Base-by-base conservation (phyloP, 2,113 vertebrate species). In the Ondatra zibethicus region DNA sequence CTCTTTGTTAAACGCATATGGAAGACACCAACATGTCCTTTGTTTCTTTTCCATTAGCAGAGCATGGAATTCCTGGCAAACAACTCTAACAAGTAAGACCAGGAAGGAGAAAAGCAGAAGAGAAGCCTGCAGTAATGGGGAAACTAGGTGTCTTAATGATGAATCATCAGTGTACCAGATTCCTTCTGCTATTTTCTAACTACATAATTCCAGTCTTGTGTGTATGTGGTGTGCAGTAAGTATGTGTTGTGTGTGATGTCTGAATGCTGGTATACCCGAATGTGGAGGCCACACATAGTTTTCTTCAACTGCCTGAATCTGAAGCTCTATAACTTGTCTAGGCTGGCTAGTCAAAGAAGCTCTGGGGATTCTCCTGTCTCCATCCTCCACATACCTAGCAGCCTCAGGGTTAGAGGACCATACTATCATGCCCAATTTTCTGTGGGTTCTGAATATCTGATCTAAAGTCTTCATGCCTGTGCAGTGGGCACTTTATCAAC, bases 1-100 rank as follows among this genome's bases (percentile, higher is more conserved):
- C 23, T 88, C 55, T 55, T 88, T 87, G 55, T 66, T 94, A 92
- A 95, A 36, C 42, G 25, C 33, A 96, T 90, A 88, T 45, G 82
- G 9, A 96, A 85, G 61, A n/a, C 19, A 91, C 55, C 16, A 47
- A 42, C 19, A 31, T 50, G 55, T 82, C 50, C 23, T 86, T 72
- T 75, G 65, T 42, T 92, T 68, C 1, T 86, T 95, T 80, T 45
- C 61, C 50, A 78, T 47, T 1, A 76, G 70, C 3, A 85, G 19
- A 91, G 19, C 31, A 91, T 36, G 65, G 81, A 89, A 68, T 63
- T 73, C 2, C 29, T 80, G 63, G 10, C 39, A 63, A 90, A 66
- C 95, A 36, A 47, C n/a, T 68, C 50, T 72, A 76, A 82, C 0
- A 90, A 66, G 45, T 76, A 84, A 95, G 23, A 96, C 19, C 42